Conservation (phyloP, 2,888 invertebrate species). For the Meteorus colon region DNA sequence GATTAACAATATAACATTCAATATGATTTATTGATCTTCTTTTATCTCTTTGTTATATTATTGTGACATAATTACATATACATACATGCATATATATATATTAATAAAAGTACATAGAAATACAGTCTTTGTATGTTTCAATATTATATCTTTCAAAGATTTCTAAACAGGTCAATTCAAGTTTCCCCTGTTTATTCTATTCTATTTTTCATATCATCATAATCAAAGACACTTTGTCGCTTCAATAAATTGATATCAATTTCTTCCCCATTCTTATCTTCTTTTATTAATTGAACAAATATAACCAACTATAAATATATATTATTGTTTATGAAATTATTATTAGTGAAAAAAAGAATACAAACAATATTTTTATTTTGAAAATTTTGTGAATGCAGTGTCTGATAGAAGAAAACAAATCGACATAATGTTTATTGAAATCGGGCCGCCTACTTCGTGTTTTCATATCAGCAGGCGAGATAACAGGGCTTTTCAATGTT, state of each 20-base stretch:
- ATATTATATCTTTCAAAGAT: neutral
- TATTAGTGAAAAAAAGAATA: neutral
- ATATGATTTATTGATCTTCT: neutral
- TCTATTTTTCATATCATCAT: neutral
- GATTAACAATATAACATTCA: neutral
- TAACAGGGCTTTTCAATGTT: conserved; percentile 56
- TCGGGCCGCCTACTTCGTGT: conserved; percentile 55
- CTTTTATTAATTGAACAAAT: neutral
- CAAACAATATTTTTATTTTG: conserved; percentile 42
- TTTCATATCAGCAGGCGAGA: conserved; percentile 57
- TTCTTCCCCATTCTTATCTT: neutral
- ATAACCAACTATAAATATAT: neutral
- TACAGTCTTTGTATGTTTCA: neutral
- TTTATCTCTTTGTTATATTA: neutral
- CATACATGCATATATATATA: neutral
- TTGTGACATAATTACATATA: neutral
- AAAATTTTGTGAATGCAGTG: conserved; percentile 49
- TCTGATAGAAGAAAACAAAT: conserved; percentile 49
- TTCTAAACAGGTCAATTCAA: neutral
- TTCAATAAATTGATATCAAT: neutral
- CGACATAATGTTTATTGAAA: conserved; percentile 57
- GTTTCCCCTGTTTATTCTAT: neutral
- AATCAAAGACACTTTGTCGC: neutral
- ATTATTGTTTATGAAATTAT: neutral
- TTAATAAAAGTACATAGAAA: no score